These are phyloP conservation scores for Corynorhinus townsendii DNA, from an alignment of 2,113 vertebrate species.

Conservation along the genomic window DNA sequence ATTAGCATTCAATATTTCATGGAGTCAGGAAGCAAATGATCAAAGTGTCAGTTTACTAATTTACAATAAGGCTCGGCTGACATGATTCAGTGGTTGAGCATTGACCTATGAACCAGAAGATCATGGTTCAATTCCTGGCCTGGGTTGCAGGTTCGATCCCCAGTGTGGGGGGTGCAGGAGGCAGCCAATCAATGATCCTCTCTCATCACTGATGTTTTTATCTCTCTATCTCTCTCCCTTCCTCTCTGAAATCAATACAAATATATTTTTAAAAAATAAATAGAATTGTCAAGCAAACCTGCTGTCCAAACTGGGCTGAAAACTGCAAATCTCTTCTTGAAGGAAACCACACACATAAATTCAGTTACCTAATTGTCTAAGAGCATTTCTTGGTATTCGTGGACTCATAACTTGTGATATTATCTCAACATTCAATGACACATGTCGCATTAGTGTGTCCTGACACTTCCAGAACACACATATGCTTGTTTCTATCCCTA, in stretches of 20 bases:
- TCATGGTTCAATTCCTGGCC: no score
- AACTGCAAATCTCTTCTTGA: not conserved
- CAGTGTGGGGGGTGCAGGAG: no score
- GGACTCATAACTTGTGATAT: not conserved
- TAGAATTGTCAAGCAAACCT: not conserved
- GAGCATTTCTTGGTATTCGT: not conserved
- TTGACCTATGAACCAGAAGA: no score
- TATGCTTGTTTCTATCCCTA: not conserved
- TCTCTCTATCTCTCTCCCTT: no score
- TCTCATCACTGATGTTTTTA: no score
- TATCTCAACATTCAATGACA: not conserved
- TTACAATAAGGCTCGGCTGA: not conserved
- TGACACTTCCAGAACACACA: not conserved
- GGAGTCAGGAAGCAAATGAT: not conserved
- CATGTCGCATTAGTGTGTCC: not conserved
- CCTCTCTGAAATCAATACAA: no score
- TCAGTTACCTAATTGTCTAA: not conserved
- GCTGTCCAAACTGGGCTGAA: not conserved
- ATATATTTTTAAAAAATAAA: no score
- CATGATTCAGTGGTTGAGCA: no score
- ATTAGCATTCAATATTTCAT: not conserved
- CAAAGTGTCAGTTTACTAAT: not conserved
- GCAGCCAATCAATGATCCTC: no score
- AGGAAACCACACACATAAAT: not conserved
- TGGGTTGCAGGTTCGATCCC: no score